These are phyloP conservation scores for Tenthredo scrophulariae DNA, from an alignment of 2,888 invertebrate species.

Conservation along the genomic window DNA sequence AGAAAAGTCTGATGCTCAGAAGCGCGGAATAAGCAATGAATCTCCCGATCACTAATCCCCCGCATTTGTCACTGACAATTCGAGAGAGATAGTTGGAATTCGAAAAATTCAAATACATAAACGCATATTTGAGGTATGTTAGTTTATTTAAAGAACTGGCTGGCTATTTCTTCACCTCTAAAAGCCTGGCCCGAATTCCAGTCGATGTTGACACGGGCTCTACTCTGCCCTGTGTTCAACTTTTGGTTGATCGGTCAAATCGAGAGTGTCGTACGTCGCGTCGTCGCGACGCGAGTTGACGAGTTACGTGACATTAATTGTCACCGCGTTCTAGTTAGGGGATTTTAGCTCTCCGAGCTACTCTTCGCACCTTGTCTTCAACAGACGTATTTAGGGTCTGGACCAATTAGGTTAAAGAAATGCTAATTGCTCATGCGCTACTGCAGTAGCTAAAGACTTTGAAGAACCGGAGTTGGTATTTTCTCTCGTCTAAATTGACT, in stretches of 20 bases:
- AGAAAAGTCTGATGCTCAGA: constrained; percentile 52
- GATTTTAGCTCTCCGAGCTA: neutral
- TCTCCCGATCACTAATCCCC: neutral
- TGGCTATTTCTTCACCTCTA: neutral
- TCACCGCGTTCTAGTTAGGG: constrained; percentile 15
- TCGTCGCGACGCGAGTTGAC: constrained; percentile 13
- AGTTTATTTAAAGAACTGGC: constrained; percentile 5
- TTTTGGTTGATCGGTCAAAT: constrained; percentile 19
- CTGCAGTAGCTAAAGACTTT: neutral
- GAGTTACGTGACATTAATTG: constrained; percentile 42
- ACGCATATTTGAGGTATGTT: neutral
- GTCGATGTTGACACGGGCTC: constrained; percentile 17
- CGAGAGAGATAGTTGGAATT: constrained; percentile 56
- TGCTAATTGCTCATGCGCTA: neutral
- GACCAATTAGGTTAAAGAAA: constrained; percentile 33
- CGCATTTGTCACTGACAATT: neutral
- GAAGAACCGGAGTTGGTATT: neutral
- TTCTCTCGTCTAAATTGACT: neutral
- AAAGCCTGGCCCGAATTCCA: constrained; percentile 12
- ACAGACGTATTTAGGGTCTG: constrained; percentile 40
- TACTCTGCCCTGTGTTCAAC: neutral
- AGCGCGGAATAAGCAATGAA: neutral
- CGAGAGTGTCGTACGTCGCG: constrained; percentile 2
- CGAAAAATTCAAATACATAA: constrained; percentile 13
- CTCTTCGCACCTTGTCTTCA: constrained; percentile 35